Conservation (phyloP, 2,113 vertebrate species). For the Melanerpes formicivorus region DNA sequence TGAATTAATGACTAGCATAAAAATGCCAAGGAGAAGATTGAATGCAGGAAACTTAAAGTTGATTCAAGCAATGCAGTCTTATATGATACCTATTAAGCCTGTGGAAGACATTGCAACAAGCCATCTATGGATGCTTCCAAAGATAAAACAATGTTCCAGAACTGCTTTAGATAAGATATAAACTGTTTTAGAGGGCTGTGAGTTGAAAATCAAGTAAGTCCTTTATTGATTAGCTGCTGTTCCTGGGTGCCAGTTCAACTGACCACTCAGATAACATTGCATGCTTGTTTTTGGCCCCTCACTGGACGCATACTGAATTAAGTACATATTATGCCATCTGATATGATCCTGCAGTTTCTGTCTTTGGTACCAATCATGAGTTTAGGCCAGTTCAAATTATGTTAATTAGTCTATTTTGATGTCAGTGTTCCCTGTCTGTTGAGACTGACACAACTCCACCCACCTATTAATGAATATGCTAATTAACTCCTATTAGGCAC, state of each 20-base stretch:
- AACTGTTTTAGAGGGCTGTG: neutral
- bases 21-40: neutral
- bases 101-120: neutral
- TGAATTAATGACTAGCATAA: neutral
- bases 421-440: conserved; percentile 8
- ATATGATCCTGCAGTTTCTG: neutral
- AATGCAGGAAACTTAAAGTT: neutral
- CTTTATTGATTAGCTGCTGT: neutral
- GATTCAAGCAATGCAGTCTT: neutral
- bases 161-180: neutral
- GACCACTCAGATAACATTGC: neutral
- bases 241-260: neutral
- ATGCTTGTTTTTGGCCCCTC: neutral
- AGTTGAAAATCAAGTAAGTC: neutral
- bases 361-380: neutral
- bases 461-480: conserved; percentile 47
- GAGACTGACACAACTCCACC: conserved; percentile 5
- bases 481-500: conserved; percentile 26
- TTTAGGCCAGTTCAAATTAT: conserved; percentile 21
- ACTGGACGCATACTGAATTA: neutral
- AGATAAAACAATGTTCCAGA: neutral
- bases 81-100: neutral
- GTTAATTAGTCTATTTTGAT: conserved; percentile 23
- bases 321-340: neutral
- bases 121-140: neutral